phyloP scores from a whole-genome alignment of 1,140 invertebrate species.

The Holcopasites calliopsidis region DNA sequence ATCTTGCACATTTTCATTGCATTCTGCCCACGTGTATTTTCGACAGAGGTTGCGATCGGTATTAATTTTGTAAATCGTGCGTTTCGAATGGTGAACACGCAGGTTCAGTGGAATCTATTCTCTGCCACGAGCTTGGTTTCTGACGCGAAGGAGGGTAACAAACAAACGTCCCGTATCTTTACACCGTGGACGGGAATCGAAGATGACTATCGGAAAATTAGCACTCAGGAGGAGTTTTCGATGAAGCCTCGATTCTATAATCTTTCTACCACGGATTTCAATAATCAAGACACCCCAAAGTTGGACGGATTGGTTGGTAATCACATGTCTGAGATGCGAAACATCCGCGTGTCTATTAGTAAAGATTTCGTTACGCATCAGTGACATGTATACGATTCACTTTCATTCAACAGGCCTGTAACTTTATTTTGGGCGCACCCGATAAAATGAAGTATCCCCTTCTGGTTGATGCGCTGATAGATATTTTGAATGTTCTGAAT shows the following conservation, averaged over 20 bases:
- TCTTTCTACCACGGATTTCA: conserved; percentile 87
- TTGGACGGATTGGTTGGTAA: conserved; percentile 90
- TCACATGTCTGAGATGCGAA: no score
- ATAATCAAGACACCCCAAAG: conserved; percentile 90
- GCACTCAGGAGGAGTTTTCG: conserved; percentile 86
- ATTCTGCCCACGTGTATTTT: no score
- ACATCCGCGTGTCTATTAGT: no score
- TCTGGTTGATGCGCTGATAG: conserved; percentile 91
- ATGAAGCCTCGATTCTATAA: conserved; percentile 94
- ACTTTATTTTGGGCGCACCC: conserved; percentile 93
- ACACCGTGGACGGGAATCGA: conserved; percentile 90
- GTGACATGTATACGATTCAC: background rate
- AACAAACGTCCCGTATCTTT: conserved; percentile 84
- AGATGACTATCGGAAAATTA: conserved; percentile 87
- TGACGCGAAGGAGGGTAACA: conserved; percentile 80
- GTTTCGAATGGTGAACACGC: background rate
- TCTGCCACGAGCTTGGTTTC: conserved; percentile 83
- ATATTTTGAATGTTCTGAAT: conserved; percentile 87
- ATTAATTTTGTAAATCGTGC: no score
- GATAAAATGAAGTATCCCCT: conserved; percentile 94
- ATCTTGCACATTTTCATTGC: conserved; percentile 69
- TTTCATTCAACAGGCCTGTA: conserved; percentile 86
- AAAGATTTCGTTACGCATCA: background rate
- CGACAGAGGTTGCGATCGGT: no score
- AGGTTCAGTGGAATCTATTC: conserved; percentile 93